These are phyloP conservation scores for Eulemur rufifrons DNA, from an alignment of 2,113 vertebrate genomes.

Conservation along the genomic window DNA sequence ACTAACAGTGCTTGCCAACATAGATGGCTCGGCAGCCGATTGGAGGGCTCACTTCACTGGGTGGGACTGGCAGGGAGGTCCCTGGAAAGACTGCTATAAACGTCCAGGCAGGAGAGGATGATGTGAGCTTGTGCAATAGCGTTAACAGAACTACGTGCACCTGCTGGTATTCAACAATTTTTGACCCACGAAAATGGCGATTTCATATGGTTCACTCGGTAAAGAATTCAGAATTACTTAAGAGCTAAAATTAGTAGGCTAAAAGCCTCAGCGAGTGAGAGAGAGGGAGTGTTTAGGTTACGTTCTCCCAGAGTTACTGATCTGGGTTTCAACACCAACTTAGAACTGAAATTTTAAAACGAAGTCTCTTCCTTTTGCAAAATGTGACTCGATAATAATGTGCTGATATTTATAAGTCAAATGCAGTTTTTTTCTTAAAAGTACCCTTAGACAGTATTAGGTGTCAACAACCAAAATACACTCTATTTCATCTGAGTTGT, in stretches of 20 bases:
- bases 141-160: background rate
- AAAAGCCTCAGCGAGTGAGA: no score
- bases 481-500: background rate
- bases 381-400: background rate
- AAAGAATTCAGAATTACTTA: background rate
- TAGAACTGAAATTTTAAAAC: background rate
- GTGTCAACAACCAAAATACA: background rate
- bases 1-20: background rate
- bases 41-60: background rate
- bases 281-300: background rate
- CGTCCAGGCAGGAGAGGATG: background rate
- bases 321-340: background rate
- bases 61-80: background rate
- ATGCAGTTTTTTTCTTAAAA: background rate
- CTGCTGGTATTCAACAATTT: background rate
- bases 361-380: background rate
- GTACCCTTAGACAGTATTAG: background rate
- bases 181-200: background rate
- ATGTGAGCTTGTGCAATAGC: background rate
- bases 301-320: background rate
- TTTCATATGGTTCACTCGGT: background rate
- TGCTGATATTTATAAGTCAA: background rate
- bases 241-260: background rate
- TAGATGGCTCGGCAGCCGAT: background rate
- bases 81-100: background rate